Evolutionary conservation across 2,113 vertebrate genomes (phyloP).

Genomic region (Hippolais icterina): DNA sequence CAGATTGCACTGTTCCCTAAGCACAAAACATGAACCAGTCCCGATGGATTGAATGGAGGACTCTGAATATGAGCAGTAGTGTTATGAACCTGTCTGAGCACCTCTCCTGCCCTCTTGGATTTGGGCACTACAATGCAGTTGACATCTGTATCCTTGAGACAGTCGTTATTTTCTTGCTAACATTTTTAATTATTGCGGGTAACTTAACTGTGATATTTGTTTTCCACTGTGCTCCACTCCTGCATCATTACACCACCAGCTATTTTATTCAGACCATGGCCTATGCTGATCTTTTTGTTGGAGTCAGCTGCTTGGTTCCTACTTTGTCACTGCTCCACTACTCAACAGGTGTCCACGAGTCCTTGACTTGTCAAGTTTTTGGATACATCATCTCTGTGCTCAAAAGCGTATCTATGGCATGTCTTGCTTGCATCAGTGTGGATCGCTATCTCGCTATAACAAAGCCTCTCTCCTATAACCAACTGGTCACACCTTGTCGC

Average conservation of each 20-base stretch:
- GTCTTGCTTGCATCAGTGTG: conserved; percentile 95
- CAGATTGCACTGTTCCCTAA: conserved; percentile 44
- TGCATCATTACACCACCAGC: conserved; percentile 98
- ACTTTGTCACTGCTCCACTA: conserved; percentile 94
- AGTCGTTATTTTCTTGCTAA: conserved; percentile 90
- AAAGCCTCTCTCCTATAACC: conserved; percentile 96
- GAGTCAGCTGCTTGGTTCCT: conserved; percentile 95
- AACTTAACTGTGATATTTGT: conserved; percentile 98
- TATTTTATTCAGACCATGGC: conserved; percentile 99
- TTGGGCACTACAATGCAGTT: conserved; percentile 84
- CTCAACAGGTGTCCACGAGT: conserved; percentile 90
- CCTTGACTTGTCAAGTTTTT: conserved; percentile 93
- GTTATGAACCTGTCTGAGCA: conserved; percentile 76
- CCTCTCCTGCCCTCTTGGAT: conserved; percentile 94
- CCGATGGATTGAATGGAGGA: conserved; percentile 76
- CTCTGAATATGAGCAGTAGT: conserved; percentile 81
- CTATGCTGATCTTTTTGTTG: conserved; percentile 95
- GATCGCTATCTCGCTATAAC: conserved; percentile 98
- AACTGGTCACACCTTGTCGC: conserved; percentile 95
- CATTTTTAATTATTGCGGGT: conserved; percentile 93
- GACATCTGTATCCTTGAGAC: conserved; percentile 95
- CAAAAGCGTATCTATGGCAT: conserved; percentile 98
- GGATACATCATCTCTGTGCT: conserved; percentile 97
- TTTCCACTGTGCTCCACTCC: conserved; percentile 94
- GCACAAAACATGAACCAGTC: conserved; percentile 91